phyloP scores from a whole-genome alignment of 2,888 invertebrate species.

The Melinopterus prodromus region DNA sequence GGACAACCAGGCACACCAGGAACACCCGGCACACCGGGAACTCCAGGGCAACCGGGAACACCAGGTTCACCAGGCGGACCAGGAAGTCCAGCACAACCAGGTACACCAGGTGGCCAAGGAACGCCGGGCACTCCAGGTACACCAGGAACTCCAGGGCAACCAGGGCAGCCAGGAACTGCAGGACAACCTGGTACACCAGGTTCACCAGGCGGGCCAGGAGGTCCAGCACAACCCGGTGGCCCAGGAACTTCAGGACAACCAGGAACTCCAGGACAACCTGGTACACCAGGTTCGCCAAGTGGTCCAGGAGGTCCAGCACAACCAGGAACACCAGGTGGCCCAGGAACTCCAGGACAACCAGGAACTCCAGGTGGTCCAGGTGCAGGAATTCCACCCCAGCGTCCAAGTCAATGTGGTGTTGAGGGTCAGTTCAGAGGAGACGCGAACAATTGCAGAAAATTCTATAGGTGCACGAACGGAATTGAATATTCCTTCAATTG shows the following conservation, averaged over 20 bases:
- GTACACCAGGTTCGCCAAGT: constrained; percentile 48
- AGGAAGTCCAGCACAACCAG: constrained; percentile 48
- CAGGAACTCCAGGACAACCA: constrained; percentile 33
- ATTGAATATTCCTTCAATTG: constrained; percentile 76
- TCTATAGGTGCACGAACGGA: constrained; percentile 77
- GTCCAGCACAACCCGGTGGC: constrained; percentile 33
- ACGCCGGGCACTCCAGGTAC: constrained; percentile 38
- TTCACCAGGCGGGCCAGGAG: constrained; percentile 53
- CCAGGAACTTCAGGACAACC: constrained; percentile 34
- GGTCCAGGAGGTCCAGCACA: constrained; percentile 54
- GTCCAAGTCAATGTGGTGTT: constrained; percentile 26
- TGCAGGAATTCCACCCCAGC: constrained; percentile 37
- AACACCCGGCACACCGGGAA: constrained; percentile 77
- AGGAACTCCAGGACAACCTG: constrained; percentile 57
- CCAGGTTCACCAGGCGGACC: constrained; percentile 73
- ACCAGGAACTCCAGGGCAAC: constrained; percentile 34
- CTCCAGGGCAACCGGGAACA: constrained; percentile 73
- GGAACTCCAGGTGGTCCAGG: constrained; percentile 33
- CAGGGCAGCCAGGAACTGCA: constrained; percentile 57
- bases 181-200: constrained; percentile 52
- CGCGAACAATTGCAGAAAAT: constrained; percentile 73
- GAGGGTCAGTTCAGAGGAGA: constrained; percentile 56
- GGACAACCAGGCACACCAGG: constrained; percentile 58
- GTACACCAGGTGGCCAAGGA: constrained; percentile 13
- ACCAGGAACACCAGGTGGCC: constrained; percentile 35